These are phyloP conservation scores for Drosophila parabipectinata DNA, from an alignment of 1,140 invertebrate genomes.

Conservation along the genomic window DNA sequence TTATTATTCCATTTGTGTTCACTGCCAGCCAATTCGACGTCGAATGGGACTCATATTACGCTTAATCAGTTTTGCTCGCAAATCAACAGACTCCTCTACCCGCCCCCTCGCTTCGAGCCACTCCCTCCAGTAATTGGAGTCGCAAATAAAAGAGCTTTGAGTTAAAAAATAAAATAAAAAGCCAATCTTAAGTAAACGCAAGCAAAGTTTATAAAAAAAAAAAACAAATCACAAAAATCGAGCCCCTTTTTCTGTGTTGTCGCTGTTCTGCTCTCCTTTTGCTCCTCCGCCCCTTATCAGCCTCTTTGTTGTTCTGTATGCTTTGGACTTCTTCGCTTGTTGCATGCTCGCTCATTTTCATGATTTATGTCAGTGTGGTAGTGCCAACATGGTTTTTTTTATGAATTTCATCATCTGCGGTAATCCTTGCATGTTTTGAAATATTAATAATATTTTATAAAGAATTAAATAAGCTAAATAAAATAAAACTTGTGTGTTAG, in stretches of 20 bases:
- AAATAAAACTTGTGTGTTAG: neutral
- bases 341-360: conserved; percentile 73
- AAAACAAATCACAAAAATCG: conserved; percentile 64
- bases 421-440: conserved; percentile 56
- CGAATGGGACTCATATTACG: conserved; percentile 63
- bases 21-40: conserved; percentile 40
- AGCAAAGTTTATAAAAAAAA: conserved; percentile 42
- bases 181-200: conserved; percentile 23
- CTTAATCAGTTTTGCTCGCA: conserved; percentile 61
- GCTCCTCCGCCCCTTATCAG: neutral
- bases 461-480: no score
- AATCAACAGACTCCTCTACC: conserved; percentile 8
- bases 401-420: conserved; percentile 70
- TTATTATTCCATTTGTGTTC: conserved; percentile 19
- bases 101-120: neutral
- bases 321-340: conserved; percentile 41
- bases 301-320: conserved; percentile 4
- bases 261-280: conserved; percentile 13
- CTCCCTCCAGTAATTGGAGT: conserved; percentile 62
- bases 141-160: conserved; percentile 51
- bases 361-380: conserved; percentile 12
- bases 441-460: neutral
- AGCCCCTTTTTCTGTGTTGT: conserved; percentile 66
- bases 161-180: conserved; percentile 30
- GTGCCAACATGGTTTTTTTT: conserved; percentile 12